phyloP scores from a whole-genome alignment of 2,888 invertebrate genomes.

The Dinocampus coccinellae region DNA sequence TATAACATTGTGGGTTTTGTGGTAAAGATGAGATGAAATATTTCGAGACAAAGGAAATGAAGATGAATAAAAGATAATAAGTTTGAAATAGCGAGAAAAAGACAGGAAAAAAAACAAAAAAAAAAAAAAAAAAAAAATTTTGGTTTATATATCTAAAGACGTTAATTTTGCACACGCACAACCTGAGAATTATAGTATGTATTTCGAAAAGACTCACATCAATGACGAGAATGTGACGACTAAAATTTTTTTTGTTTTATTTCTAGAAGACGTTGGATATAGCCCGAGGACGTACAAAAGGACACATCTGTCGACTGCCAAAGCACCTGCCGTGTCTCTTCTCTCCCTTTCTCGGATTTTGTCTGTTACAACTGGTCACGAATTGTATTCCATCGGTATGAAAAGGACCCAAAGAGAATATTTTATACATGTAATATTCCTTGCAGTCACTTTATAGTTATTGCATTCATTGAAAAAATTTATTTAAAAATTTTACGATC shows the following conservation, averaged over 20 bases:
- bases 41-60: not conserved
- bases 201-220: constrained; percentile 27
- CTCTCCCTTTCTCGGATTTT: constrained; percentile 23
- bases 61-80: not conserved
- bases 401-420: not conserved
- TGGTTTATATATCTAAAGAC: not conserved
- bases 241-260: constrained; percentile 19
- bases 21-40: not conserved
- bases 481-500: too few species aligned
- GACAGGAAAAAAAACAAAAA: not conserved
- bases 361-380: constrained; percentile 28
- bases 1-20: constrained; percentile 12
- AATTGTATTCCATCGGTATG: constrained; percentile 5
- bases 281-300: constrained; percentile 3
- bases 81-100: not conserved
- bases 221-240: constrained; percentile 25
- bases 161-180: not conserved
- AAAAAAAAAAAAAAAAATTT: constrained; percentile 21
- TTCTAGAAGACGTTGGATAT: not conserved
- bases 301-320: constrained; percentile 36
- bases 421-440: not conserved
- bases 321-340: constrained; percentile 35
- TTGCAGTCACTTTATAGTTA: not conserved
- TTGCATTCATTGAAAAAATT: not conserved
- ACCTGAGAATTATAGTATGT: constrained; percentile 32